Percentiles rank a stretch among this genome's conserved stretches.
Conservation (phyloP, 1,140 invertebrate genomes). For the Centruroides vittatus region DNA sequence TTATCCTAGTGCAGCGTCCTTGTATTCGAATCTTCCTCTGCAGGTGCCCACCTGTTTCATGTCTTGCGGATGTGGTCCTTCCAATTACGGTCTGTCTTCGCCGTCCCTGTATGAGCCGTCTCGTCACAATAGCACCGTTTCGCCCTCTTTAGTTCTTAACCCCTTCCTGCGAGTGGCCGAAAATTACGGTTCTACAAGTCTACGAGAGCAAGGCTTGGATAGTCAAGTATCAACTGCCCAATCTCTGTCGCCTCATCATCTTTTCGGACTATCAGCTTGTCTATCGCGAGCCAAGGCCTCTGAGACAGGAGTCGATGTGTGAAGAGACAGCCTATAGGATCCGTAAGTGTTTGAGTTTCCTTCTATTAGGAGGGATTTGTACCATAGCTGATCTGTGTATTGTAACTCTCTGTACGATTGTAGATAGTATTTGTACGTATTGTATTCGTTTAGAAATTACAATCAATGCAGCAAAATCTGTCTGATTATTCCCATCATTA, state of each 20-base stretch:
- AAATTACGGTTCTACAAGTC: slow-evolving; percentile 1
- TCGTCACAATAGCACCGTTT: not conserved
- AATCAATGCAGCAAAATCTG: too few relatives aligned
- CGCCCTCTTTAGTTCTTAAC: slow-evolving; percentile 10
- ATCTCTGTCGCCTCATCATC: slow-evolving; percentile 8
- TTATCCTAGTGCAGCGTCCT: not conserved
- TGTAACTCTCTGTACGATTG: too few relatives aligned
- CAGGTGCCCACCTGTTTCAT: slow-evolving; percentile 13
- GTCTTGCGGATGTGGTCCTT: slow-evolving; percentile 16
- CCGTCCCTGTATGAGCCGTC: not conserved
- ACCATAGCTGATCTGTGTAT: too few relatives aligned
- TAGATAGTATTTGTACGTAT: too few relatives aligned
- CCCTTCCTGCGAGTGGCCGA: slow-evolving; percentile 12
- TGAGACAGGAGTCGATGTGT: slow-evolving; percentile 5
- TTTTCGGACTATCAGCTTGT: slow-evolving; percentile 9
- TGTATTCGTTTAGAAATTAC: too few relatives aligned
- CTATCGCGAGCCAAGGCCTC: slow-evolving; percentile 5
- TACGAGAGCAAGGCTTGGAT: too few relatives aligned
- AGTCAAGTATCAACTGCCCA: slow-evolving; percentile 1
- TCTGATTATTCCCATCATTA: too few relatives aligned
- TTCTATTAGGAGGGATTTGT: too few relatives aligned
- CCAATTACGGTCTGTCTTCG: slow-evolving; percentile 5
- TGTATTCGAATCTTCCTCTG: slow-evolving; percentile 8
- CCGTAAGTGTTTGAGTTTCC: too few relatives aligned
- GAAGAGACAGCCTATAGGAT: too few relatives aligned